Conservation (phyloP, 2,888 invertebrate species). For the Allygus modestus region DNA sequence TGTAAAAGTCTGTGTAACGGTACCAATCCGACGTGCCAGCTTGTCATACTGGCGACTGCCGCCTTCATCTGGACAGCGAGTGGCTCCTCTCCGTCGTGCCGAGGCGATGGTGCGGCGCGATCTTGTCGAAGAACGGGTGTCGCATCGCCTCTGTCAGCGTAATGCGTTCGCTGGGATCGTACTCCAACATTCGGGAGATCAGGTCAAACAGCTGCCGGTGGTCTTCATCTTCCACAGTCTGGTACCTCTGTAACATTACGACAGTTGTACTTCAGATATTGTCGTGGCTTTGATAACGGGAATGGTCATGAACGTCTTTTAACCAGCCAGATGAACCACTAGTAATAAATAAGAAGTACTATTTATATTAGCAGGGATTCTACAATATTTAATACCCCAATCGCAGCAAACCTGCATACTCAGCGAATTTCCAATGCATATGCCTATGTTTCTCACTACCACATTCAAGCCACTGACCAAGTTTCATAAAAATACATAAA, state of each 20-base stretch:
- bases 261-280: background rate
- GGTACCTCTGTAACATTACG: constrained; percentile 88
- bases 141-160: constrained; percentile 91
- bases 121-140: constrained; percentile 95
- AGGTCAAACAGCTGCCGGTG: constrained; percentile 96
- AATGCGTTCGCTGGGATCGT: constrained; percentile 95
- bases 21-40: constrained; percentile 62
- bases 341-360: no score
- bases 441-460: no score
- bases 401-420: no score
- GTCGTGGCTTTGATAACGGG: no score
- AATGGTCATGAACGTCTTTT: no score
- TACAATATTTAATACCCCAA: no score
- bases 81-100: constrained; percentile 82
- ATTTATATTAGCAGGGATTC: no score
- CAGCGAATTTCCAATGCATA: no score
- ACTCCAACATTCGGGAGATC: constrained; percentile 97
- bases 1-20: background rate
- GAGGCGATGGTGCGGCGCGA: constrained; percentile 87
- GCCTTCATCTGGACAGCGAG: constrained; percentile 73
- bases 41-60: constrained; percentile 63
- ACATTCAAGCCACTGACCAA: no score
- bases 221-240: constrained; percentile 92
- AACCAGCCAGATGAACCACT: no score
- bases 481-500: no score